These are phyloP conservation scores for Arrhamphus sclerolepis DNA, from an alignment of 2,797 vertebrate genomes.

Conservation along the genomic window DNA sequence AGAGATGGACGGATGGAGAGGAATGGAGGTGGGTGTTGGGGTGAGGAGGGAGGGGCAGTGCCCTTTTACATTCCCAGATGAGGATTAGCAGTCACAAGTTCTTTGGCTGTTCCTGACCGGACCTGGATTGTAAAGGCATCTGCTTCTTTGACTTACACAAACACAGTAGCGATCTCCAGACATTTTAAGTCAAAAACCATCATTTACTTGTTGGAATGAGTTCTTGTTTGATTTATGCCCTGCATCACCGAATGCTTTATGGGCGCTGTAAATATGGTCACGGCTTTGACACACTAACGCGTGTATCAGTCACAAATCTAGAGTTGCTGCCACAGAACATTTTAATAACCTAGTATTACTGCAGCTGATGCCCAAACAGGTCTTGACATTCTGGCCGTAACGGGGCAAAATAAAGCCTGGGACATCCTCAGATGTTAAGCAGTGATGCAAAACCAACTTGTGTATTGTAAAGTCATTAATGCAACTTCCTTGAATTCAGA, in stretches of 20 bases:
- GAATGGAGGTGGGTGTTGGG: conserved; percentile 25
- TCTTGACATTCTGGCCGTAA: conserved; percentile 4
- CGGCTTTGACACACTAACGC: neutral
- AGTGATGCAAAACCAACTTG: conserved; percentile 1
- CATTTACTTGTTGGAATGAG: too few relatives aligned
- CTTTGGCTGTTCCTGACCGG: conserved; percentile 36
- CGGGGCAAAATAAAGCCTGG: conserved; percentile 29
- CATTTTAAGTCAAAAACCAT: too few relatives aligned
- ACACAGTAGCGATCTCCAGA: neutral
- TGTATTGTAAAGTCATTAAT: neutral
- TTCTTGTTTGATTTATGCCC: too few relatives aligned
- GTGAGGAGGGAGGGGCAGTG: conserved; percentile 9
- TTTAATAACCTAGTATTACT: too few relatives aligned
- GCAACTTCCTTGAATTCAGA: neutral
- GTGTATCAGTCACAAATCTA: neutral
- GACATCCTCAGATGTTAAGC: neutral
- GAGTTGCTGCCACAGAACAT: neutral
- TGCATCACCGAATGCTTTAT: too few relatives aligned
- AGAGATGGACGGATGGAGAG: conserved; percentile 9
- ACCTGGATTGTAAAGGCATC: conserved; percentile 35
- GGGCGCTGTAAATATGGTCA: too few relatives aligned
- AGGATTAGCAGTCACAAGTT: conserved; percentile 80
- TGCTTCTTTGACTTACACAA: conserved; percentile 3
- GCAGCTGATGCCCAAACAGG: conserved; percentile 31
- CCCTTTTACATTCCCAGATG: conserved; percentile 57